Conservation (phyloP, 1,140 invertebrate genomes). For the Ganaspis sp. region DNA sequence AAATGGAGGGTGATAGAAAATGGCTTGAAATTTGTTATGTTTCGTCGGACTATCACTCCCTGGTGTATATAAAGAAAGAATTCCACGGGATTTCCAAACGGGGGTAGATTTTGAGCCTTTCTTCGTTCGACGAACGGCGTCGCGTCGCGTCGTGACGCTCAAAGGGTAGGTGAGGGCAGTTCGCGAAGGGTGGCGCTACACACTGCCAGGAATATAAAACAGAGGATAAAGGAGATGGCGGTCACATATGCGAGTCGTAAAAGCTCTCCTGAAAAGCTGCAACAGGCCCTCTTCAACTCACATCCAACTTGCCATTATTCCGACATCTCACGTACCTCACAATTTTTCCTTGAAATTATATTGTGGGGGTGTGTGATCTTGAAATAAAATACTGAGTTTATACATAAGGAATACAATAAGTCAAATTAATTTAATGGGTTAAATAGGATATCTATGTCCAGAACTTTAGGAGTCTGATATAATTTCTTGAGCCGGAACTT, state of each 20-base stretch:
- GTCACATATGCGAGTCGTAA: conserved; percentile 64
- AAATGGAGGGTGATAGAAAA: conserved; percentile 45
- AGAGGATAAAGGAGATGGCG: conserved; percentile 61
- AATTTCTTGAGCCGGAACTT: too few relatives aligned
- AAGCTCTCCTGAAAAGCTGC: conserved; percentile 55
- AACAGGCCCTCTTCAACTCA: not conserved
- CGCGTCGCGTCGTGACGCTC: conserved; percentile 12
- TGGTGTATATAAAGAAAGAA: conserved; percentile 73
- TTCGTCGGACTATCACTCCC: conserved; percentile 73
- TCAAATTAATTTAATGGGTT: too few relatives aligned
- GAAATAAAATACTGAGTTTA: too few relatives aligned
- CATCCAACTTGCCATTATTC: not conserved
- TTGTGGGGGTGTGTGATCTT: too few relatives aligned
- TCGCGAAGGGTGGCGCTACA: conserved; percentile 37
- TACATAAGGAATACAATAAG: too few relatives aligned
- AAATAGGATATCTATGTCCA: too few relatives aligned
- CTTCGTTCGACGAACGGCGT: not conserved
- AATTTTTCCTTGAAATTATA: not conserved
- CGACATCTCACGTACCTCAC: not conserved
- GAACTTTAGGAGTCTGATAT: too few relatives aligned
- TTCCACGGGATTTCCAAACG: conserved; percentile 55
- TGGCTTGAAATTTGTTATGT: conserved; percentile 71
- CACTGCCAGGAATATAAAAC: conserved; percentile 68
- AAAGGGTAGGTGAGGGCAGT: conserved; percentile 37
- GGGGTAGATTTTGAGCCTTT: conserved; percentile 30